Conservation (phyloP, 2,113 vertebrate species). For the Oceanites oceanicus region DNA sequence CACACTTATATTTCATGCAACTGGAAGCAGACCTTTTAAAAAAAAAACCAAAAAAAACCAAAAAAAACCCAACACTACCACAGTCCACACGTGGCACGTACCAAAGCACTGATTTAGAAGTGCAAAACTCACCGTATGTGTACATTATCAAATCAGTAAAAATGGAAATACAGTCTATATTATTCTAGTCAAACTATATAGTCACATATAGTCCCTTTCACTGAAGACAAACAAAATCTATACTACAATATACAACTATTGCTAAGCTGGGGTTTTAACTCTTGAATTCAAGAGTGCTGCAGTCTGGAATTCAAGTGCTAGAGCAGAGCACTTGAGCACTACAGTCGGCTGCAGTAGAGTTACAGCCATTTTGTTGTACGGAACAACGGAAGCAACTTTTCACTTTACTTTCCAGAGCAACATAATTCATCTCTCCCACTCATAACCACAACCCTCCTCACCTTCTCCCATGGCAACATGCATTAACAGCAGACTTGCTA, state of each 20-base stretch:
- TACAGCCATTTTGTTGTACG: neutral
- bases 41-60: too few relatives aligned
- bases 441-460: neutral
- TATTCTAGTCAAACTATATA: neutral
- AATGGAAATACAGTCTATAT: neutral
- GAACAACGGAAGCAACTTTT: neutral
- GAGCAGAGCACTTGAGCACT: neutral
- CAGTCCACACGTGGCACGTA: neutral
- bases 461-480: neutral
- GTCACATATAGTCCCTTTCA: neutral
- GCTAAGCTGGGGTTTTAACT: neutral
- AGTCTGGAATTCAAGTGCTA: neutral
- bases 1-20: neutral
- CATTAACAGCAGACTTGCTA: neutral
- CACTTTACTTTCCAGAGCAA: neutral
- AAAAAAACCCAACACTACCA: too few relatives aligned
- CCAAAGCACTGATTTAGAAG: neutral
- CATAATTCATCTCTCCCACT: neutral
- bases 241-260: neutral
- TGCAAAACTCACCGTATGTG: neutral
- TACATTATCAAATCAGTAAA: neutral
- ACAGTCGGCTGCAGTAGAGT: fast-evolving
- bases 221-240: neutral
- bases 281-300: neutral
- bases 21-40: neutral